phyloP scores from a whole-genome alignment of 2,113 vertebrate species.

The Pteropus alecto region DNA sequence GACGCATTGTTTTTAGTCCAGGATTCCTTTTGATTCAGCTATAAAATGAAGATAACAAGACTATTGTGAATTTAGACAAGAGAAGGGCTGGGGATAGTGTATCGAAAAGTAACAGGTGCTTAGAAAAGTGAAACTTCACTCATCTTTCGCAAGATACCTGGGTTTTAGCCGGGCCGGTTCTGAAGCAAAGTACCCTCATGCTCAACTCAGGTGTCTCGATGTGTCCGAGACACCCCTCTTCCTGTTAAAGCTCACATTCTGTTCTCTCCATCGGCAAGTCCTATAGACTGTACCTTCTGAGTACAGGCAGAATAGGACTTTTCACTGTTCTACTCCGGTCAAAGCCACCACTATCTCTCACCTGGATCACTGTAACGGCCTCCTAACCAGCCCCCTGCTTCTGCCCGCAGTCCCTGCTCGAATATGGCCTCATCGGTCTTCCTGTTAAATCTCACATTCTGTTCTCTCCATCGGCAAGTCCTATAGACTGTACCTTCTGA shows the following conservation, averaged over 20 bases:
- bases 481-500: not conserved
- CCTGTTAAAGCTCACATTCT: not conserved
- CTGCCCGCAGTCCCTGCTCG: not conserved
- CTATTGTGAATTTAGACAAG: not conserved
- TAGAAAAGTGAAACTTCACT: not conserved
- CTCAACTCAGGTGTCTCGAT: not conserved
- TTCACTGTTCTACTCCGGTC: not conserved
- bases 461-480: not conserved
- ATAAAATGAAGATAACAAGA: not conserved
- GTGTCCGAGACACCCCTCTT: not conserved
- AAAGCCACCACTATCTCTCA: not conserved
- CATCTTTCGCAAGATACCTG: not conserved
- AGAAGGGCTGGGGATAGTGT: too few species aligned
- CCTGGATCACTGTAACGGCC: fast-evolving
- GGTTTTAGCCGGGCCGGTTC: not conserved
- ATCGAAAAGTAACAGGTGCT: not conserved
- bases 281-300: not conserved
- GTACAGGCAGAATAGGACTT: not conserved
- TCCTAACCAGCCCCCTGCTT: too few species aligned
- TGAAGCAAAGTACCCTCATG: not conserved
- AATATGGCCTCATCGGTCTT: not conserved
- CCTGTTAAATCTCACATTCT: not conserved
- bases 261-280: not conserved
- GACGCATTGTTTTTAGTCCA: not conserved
- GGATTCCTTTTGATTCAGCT: not conserved